Conservation (phyloP, 2,888 invertebrate genomes). For the Diplolepis rosae region DNA sequence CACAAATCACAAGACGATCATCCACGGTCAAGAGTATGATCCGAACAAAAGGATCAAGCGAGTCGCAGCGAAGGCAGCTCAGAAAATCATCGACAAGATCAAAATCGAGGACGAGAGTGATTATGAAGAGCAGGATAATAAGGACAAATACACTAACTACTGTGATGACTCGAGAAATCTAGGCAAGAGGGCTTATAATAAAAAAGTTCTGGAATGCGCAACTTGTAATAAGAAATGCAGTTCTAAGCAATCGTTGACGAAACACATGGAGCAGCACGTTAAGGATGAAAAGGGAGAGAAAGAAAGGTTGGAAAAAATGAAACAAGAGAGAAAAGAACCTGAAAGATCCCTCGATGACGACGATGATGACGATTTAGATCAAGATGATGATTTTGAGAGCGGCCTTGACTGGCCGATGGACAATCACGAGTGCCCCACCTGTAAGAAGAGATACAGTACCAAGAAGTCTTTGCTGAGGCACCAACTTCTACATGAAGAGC, state of each 20-base stretch:
- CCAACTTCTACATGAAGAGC: constrained; percentile 70
- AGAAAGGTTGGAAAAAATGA: constrained; percentile 41
- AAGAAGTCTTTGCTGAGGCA: constrained; percentile 70
- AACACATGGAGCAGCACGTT: constrained; percentile 67
- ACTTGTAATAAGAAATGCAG: constrained; percentile 65
- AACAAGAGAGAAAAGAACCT: constrained; percentile 7
- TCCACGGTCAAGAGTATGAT: constrained; percentile 68
- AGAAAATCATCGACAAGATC: constrained; percentile 70
- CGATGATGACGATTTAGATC: constrained; percentile 59
- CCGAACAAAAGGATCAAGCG: constrained; percentile 70
- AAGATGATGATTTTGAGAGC: constrained; percentile 68
- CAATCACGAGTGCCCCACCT: constrained; percentile 68
- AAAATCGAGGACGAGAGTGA: constrained; percentile 66
- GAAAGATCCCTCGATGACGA: constrained; percentile 31
- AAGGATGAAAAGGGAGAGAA: constrained; percentile 58
- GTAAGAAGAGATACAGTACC: constrained; percentile 70
- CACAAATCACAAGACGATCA: constrained; percentile 67
- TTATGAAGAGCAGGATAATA: constrained; percentile 53
- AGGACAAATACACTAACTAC: background rate
- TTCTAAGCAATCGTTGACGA: constrained; percentile 65
- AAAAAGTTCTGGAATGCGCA: constrained; percentile 62
- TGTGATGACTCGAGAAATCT: background rate
- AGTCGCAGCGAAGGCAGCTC: constrained; percentile 69
- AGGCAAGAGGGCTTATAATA: constrained; percentile 48
- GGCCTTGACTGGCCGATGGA: constrained; percentile 71